A percentile compares a stretch with the other conserved stretches of the same genome.
Evolutionary conservation across 2,888 invertebrate genomes (phyloP).

Genomic region (Steinernema scapterisci): DNA sequence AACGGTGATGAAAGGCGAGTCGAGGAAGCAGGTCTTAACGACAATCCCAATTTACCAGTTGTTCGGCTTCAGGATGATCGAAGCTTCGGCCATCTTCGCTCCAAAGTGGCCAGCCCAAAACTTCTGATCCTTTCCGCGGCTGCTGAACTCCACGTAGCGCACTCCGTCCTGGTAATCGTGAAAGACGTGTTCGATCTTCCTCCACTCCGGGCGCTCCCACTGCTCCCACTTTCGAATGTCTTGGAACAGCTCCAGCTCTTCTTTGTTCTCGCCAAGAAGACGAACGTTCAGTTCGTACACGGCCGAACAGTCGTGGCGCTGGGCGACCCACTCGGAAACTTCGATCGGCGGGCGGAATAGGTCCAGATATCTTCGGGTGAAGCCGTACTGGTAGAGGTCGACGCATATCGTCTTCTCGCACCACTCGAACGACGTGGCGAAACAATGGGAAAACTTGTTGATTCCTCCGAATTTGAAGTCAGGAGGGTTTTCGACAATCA

Average conservation of each 20-base stretch:
- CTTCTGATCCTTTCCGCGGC: conserved; percentile 73
- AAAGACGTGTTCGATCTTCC: conserved; percentile 70
- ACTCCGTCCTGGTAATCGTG: conserved; percentile 72
- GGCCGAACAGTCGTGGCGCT: conserved; percentile 71
- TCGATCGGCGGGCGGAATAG: conserved; percentile 72
- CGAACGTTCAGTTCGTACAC: conserved; percentile 68
- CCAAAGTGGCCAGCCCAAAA: conserved; percentile 77
- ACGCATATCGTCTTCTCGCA: too few relatives aligned
- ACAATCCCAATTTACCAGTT: too few relatives aligned
- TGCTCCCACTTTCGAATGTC: too few relatives aligned
- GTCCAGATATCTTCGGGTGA: conserved; percentile 67
- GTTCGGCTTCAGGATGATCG: too few relatives aligned
- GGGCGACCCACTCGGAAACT: conserved; percentile 71
- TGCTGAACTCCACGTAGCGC: conserved; percentile 71
- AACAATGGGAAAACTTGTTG: too few relatives aligned
- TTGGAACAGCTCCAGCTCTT: too few relatives aligned
- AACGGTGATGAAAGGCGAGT: background rate
- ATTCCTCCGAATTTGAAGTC: too few relatives aligned
- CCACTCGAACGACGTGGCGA: too few relatives aligned
- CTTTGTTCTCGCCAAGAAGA: conserved; percentile 62
- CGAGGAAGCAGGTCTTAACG: too few relatives aligned
- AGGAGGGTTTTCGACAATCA: too few relatives aligned
- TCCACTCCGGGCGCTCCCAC: conserved; percentile 63
- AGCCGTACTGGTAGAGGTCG: too few relatives aligned
- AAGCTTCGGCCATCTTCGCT: conserved; percentile 69